Conservation (phyloP, 1,140 invertebrate species). For the Pentalonia nigronervosa region DNA sequence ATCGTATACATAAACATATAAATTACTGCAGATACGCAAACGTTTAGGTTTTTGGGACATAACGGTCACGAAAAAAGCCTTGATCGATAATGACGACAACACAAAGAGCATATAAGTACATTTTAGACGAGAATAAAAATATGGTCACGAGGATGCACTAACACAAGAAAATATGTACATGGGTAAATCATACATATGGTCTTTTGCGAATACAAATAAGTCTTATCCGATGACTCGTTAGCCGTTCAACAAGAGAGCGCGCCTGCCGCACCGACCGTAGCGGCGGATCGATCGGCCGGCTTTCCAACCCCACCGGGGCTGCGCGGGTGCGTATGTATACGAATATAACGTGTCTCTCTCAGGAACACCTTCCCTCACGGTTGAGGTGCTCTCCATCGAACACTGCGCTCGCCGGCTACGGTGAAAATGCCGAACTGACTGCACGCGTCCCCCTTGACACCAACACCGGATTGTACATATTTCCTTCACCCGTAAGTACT, state of each 20-base stretch:
- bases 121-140: not conserved
- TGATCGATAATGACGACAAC: not conserved
- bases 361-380: not conserved
- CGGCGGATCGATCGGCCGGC: not conserved
- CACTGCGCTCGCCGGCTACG: no score
- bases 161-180: not conserved
- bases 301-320: not conserved
- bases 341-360: conserved; percentile 2
- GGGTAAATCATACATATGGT: no score
- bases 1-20: no score
- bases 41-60: not conserved
- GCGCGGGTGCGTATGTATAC: conserved; percentile 4
- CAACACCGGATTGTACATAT: not conserved
- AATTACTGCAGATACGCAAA: not conserved
- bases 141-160: not conserved
- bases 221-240: not conserved
- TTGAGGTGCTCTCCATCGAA: no score
- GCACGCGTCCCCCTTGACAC: not conserved
- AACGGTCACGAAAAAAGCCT: not conserved
- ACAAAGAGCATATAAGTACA: not conserved
- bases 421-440: not conserved
- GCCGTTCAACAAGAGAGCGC: not conserved
- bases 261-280: not conserved
- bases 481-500: not conserved
- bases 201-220: not conserved